A percentile compares a stretch with the other conserved stretches of the same genome.
Conservation (phyloP, 2,888 invertebrate genomes). For the Crematogaster levior region DNA sequence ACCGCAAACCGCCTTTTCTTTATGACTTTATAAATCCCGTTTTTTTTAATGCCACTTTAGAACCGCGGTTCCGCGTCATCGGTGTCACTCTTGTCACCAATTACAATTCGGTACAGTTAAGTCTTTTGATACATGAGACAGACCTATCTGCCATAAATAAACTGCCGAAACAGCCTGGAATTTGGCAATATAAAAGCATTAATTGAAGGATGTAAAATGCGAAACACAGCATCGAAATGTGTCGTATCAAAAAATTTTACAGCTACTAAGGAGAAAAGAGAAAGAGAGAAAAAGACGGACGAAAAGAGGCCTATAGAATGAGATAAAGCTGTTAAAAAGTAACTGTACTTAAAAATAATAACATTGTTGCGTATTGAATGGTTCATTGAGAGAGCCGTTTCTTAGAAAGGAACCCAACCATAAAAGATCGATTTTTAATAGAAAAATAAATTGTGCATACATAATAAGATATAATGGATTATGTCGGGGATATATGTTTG, state of each 20-base stretch:
- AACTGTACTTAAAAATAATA: slow-evolving; percentile 12
- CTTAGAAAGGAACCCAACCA: not conserved
- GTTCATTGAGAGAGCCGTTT: not conserved
- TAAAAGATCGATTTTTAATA: not conserved
- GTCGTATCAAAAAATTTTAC: not conserved
- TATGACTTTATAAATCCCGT: slow-evolving; percentile 62
- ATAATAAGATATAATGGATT: not conserved
- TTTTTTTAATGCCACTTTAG: slow-evolving; percentile 40
- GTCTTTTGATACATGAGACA: slow-evolving; percentile 23
- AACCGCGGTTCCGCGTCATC: slow-evolving; percentile 20
- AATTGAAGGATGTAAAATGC: slow-evolving; percentile 26
- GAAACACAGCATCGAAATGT: not conserved
- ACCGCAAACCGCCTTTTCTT: slow-evolving; percentile 65
- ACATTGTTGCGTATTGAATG: slow-evolving; percentile 1
- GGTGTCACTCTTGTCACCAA: not conserved
- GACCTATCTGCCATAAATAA: slow-evolving; percentile 23
- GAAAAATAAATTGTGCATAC: not conserved
- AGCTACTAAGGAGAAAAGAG: not conserved
- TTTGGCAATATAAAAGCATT: slow-evolving; percentile 31
- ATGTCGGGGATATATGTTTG: not conserved
- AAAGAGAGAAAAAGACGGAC: not conserved
- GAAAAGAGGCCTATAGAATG: no score
- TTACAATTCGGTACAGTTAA: slow-evolving; percentile 47
- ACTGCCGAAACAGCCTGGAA: not conserved
- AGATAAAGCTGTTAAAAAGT: not conserved